A percentile compares a stretch with the other conserved stretches of the same genome.
phyloP scores from a whole-genome alignment of 2,113 vertebrate genomes.

The Odontesthes bonariensis region DNA sequence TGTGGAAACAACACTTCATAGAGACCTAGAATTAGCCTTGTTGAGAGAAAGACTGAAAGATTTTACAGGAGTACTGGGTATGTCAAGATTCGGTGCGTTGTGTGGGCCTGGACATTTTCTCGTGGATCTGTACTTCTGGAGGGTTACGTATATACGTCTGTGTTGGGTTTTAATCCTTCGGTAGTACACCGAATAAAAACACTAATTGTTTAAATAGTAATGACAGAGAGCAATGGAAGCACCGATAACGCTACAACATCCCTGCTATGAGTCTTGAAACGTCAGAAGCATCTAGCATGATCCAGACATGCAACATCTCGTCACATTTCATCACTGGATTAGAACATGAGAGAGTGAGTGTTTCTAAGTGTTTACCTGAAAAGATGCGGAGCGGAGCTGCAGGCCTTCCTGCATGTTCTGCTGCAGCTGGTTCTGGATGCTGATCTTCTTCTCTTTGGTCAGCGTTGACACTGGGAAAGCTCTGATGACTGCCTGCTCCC shows the following conservation, averaged over 20 bases:
- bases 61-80: constrained; percentile 51
- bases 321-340: not conserved
- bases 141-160: not conserved
- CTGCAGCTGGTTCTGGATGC: constrained; percentile 94
- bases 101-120: no score
- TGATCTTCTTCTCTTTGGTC: constrained; percentile 98
- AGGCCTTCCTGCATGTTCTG: constrained; percentile 97
- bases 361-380: constrained; percentile 86
- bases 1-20: constrained; percentile 16
- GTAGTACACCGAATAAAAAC: no score
- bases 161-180: no score
- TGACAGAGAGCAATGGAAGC: not conserved
- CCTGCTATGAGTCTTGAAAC: not conserved
- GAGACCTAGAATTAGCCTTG: constrained; percentile 48
- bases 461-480: constrained; percentile 94
- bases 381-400: constrained; percentile 93
- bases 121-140: no score
- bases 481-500: constrained; percentile 93
- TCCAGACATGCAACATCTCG: not conserved
- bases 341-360: not conserved
- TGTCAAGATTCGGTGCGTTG: no score
- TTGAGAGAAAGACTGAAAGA: constrained; percentile 68
- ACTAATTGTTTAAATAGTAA: not conserved
- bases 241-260: not conserved
- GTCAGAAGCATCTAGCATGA: not conserved